A percentile compares a stretch with the other conserved stretches of the same genome.
phyloP scores from a whole-genome alignment of 2,797 vertebrate genomes.

The Cyclura pinguis region DNA sequence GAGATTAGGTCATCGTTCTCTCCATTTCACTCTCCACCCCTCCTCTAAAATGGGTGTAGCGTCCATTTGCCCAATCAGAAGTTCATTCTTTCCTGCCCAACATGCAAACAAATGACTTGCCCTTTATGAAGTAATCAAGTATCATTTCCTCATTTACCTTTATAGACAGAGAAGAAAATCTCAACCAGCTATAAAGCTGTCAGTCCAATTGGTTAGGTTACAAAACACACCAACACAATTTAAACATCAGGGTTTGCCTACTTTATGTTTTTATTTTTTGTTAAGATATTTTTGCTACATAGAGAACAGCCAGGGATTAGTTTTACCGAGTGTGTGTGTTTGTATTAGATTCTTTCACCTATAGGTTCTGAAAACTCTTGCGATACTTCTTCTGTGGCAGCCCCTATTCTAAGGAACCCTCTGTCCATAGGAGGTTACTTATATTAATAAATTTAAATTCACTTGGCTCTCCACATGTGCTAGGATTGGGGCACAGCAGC shows the following conservation, averaged over 20 bases:
- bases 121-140: not conserved
- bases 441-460: not conserved
- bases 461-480: too few species aligned
- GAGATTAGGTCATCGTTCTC: constrained; percentile 44
- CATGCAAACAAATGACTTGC: constrained; percentile 23
- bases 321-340: not conserved
- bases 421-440: not conserved
- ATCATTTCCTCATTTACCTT: constrained; percentile 4
- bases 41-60: constrained; percentile 40
- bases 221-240: not conserved
- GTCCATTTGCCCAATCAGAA: not conserved
- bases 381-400: not conserved
- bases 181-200: rapidly evolving
- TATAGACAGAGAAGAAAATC: not conserved
- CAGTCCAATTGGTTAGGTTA: rapidly evolving
- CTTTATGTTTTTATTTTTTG: not conserved
- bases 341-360: not conserved
- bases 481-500: too few species aligned
- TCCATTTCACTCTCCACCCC: not conserved
- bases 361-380: not conserved
- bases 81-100: not conserved
- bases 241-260: not conserved
- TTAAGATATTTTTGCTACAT: not conserved
- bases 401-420: not conserved
- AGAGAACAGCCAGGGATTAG: not conserved